Evolutionary conservation across 2,888 invertebrate genomes (phyloP).

Genomic region (Embidobia sp.): DNA sequence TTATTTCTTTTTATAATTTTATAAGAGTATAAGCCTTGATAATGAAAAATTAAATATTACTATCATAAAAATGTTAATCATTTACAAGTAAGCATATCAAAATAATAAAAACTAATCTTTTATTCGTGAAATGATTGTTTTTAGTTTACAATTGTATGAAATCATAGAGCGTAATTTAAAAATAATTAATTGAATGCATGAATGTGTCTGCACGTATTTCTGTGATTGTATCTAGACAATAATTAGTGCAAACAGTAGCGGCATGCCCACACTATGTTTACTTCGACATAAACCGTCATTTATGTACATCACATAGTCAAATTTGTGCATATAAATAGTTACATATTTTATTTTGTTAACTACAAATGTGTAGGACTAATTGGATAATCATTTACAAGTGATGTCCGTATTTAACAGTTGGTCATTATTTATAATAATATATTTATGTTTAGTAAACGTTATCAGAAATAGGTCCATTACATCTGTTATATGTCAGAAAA

Average conservation of each 20-base stretch:
- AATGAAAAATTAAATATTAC: no score
- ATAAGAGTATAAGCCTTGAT: no score
- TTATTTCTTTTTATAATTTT: no score
- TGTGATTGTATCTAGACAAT: conserved; percentile 69
- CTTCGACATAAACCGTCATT: conserved; percentile 45
- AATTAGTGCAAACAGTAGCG: conserved; percentile 65
- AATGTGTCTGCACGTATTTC: conserved; percentile 68
- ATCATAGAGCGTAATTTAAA: conserved; percentile 30
- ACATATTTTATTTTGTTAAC: conserved; percentile 54
- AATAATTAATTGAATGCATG: conserved; percentile 69
- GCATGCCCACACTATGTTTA: conserved; percentile 68
- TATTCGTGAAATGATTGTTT: conserved; percentile 26
- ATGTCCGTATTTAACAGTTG: conserved; percentile 12
- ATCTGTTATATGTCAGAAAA: no score
- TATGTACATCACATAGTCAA: conserved; percentile 57
- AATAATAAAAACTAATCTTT: conserved; percentile 3
- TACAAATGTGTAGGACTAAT: conserved; percentile 10
- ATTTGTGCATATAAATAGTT: conserved; percentile 68
- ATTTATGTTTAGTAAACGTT: conserved; percentile 33
- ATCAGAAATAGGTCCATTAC: conserved; percentile 29
- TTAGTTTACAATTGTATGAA: conserved; percentile 31
- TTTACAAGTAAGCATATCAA: conserved; percentile 13
- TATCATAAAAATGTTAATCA: no score
- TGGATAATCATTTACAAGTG: no score
- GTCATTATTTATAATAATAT: conserved; percentile 7